Base-by-base conservation (phyloP, 2,888 invertebrate species). In the Tridacna gigas region DNA sequence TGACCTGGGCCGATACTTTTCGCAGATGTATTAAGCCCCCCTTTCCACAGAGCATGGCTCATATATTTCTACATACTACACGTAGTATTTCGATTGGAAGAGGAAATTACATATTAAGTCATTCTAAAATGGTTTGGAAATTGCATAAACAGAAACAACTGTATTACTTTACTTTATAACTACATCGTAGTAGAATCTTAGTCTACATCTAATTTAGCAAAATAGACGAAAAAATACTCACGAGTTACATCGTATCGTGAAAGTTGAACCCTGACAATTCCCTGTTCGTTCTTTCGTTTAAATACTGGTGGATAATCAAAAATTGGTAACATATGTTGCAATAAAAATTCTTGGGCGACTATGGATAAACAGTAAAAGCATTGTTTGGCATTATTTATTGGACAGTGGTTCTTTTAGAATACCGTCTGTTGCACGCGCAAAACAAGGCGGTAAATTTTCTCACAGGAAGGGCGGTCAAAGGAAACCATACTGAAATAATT, bases 341-440 rank as follows among this genome's bases (percentile, higher is more conserved):
- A 51, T 51, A 71, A 71, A 71, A 48, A 71, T 71, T 22, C 12
- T 12, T 0, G 13, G 15, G 9, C 18, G n/a, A 25, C 51, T 5
- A 22, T n/a, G n/a, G n/a, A 0, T 47, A 22, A 22, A 71, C 11
- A 0, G 1, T 13, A 3, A 9, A 9, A 20, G 20, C 20, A 71
- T 71, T 71, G 71, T 51, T 3, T 22, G 47, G 15, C 15, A 11
- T 47, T 47, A 47, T 71, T 71, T 48, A 71, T 71, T 13, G n/a
- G 71, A 71, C 51, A 71, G 51, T 22, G 26, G 7, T 25, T 51
- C 71, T 71, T 71, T 71, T 25, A 51, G 20, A 26, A 51, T n/a
- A 71, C 71, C 71, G 71, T 71, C 71, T 71, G 71, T 71, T 25
- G 51, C 71, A 51, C 45, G 15, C 9, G 20, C 56, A 11, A 56